Percentiles rank a stretch among this genome's conserved stretches.
phyloP scores from a whole-genome alignment of 2,797 vertebrate genomes.

The Liasis olivaceus region DNA sequence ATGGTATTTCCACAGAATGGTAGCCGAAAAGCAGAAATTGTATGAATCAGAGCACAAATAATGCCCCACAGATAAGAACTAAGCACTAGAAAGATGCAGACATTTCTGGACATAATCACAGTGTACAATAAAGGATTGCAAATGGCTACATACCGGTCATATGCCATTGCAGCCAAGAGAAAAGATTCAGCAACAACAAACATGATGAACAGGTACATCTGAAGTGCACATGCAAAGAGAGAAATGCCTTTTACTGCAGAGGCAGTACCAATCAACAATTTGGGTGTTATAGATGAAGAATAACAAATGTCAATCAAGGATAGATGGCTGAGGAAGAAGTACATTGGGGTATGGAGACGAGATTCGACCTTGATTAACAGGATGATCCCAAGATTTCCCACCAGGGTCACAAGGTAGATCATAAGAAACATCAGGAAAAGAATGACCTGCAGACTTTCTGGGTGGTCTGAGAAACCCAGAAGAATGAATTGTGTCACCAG shows the following conservation, averaged over 20 bases:
- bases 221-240: not conserved
- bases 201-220: conserved; percentile 16
- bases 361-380: not conserved
- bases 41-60: not conserved
- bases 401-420: not conserved
- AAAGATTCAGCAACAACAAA: conserved; percentile 14
- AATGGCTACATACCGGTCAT: conserved; percentile 24
- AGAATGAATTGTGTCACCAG: conserved; percentile 19
- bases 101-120: not conserved
- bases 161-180: conserved; percentile 28
- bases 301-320: conserved; percentile 28
- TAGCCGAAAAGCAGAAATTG: not conserved
- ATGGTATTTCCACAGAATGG: conserved; percentile 27
- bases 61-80: conserved; percentile 9
- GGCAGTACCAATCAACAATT: not conserved
- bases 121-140: conserved; percentile 27
- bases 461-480: conserved; percentile 18
- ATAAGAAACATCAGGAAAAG: conserved; percentile 23
- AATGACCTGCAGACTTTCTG: not conserved
- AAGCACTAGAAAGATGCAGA: not conserved
- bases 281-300: conserved; percentile 13
- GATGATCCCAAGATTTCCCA: conserved; percentile 21
- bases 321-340: conserved; percentile 30
- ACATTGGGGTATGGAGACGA: conserved; percentile 15
- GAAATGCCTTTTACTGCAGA: not conserved